Evolutionary conservation across 2,888 invertebrate species (phyloP), one percentile per base, ranked within the genome.

Genomic region (Chesias legatella): DNA sequence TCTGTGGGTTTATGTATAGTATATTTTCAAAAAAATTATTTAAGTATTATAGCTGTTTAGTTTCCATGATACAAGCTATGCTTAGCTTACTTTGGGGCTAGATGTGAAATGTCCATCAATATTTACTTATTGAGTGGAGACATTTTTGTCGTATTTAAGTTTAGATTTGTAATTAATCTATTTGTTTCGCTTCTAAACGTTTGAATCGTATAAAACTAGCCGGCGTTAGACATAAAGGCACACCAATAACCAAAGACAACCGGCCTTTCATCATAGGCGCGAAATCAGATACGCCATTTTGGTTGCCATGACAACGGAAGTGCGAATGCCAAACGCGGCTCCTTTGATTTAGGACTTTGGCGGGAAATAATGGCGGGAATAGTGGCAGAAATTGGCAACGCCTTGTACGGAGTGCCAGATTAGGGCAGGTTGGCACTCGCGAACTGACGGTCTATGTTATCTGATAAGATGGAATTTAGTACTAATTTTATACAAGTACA

Each of bases 211-310:
- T 17, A 17, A 48, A 43, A 47, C 42, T 32, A 22, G 8, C 31
- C 3, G 27, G 21, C 39, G 30, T 39, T 28, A 35, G 27, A 31
- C 33, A 38, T 27, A 28, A 47, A 46, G 46, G 49, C 48, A 40
- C n/a, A 38, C 23, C 23, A 28, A 17, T 17, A 17, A 24, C 49
- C 51, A 47, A 42, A 43, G 53, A 50, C 41, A 60, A 56, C 56
- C 51, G 51, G 53, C 56, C 56, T 57, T 65, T 70, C 70, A 71
- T 69, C 73, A 72, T 67, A 64, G 66, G 70, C 61, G 60, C 63
- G 58, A 56, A 58, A 82, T 82, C 82, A 63, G 84, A 84, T 84
- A 82, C 57, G 73, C 81, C 64, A 55, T 62, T 80, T 73, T 72
- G 72, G 77, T 56, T 46, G 49, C 48, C 51, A 64, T 67, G 72